Conservation (phyloP, 92 coral and sea anemone species). For the Zoanthus sociatus region DNA sequence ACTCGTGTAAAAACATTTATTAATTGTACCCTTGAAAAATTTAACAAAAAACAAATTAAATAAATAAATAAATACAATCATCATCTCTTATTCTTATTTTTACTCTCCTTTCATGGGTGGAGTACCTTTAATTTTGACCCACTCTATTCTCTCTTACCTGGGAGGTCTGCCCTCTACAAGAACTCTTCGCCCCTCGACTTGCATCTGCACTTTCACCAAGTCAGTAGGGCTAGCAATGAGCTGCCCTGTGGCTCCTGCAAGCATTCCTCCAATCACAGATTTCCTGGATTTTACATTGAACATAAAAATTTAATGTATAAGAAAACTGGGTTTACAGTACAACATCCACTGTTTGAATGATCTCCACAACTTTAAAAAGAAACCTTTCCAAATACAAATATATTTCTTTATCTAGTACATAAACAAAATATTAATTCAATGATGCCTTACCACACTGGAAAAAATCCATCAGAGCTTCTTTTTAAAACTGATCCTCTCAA, state of each 20-base stretch:
- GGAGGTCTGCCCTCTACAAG: constrained; percentile 84
- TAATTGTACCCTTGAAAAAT: no score
- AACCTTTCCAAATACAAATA: no score
- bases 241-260: constrained; percentile 98
- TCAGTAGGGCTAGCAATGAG: constrained; percentile 95
- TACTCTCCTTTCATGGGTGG: no score
- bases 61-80: no score
- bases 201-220: constrained; percentile 98
- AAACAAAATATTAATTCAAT: not conserved
- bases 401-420: no score
- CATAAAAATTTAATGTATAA: not conserved
- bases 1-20: no score
- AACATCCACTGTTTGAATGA: no score
- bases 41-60: no score
- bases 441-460: constrained; percentile 88
- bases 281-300: constrained; percentile 66
- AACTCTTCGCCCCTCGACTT: constrained; percentile 95
- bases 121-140: no score
- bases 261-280: constrained; percentile 92
- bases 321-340: not conserved
- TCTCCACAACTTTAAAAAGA: no score
- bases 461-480: constrained; percentile 84
- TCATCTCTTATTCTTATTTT: no score
- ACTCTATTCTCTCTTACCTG: constrained; percentile 41
- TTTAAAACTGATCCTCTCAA: constrained; percentile 84